Evolutionary conservation across 2,797 vertebrate species (phyloP), one percentile per base, ranked within the genome.

Genomic region (Poeciliopsis turneri): DNA sequence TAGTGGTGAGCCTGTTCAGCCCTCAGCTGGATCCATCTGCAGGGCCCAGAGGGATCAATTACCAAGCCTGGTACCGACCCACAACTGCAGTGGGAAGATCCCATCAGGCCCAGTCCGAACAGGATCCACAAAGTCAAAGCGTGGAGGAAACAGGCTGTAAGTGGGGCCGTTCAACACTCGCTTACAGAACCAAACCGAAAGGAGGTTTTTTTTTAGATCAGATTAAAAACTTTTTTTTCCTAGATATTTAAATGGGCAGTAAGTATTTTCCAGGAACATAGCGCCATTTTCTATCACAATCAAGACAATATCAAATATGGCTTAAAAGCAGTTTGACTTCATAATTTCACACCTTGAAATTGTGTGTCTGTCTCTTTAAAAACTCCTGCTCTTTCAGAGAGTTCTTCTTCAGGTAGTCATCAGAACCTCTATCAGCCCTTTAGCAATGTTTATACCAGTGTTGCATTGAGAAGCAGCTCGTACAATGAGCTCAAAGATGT

Each of bases 1-100:
- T 91, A 90, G 88, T 76, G 83, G 90, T 84, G 85, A 88, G 93
- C 93, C 91, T 94, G 92, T 93, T 93, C 88, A 91, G 83, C 80
- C 84, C 86, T 77, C 84, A 82, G 85, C 90, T 91, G 86, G 91
- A 93, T 93, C 84, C 89, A 91, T 80, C 88, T 86, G 53, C 53
- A 84, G 86, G 90, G 88, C 94, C 92, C 95, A 93, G 78, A 91
- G 96, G 95, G 96, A 96, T 95, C 94, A 96, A 96, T 96, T 96
- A 96, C 87, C 77, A 80, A 88, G 84, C 83, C 91, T 66, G 76
- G 90, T 92, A 90, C 91, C 64, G 53, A 90, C 87, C 90, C 91
- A 80, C 72, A 88, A 87, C 90, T 85, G 55, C 53, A 3, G 46
- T 72, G 66, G n/a, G 45, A 86, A 72, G 82, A 83, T 87, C 88